Evolutionary conservation across 2,113 vertebrate genomes (phyloP).

Genomic region (Oryctolagus cuniculus): DNA sequence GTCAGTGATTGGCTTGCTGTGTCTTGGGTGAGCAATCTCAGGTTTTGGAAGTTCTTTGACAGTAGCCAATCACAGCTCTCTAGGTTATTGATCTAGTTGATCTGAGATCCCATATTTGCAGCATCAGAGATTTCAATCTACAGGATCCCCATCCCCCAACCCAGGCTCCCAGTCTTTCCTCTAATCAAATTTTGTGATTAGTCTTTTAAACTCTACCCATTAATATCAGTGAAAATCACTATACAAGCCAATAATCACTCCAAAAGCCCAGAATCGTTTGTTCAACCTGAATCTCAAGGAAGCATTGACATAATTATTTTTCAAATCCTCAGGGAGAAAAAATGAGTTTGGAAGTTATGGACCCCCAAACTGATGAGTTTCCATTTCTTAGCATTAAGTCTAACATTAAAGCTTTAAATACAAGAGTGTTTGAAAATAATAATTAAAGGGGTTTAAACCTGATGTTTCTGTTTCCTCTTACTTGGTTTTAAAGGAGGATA

Average conservation of each 20-base stretch:
- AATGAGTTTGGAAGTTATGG: not conserved
- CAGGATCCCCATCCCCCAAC: not conserved
- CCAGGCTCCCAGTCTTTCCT: not conserved
- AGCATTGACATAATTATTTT: not conserved
- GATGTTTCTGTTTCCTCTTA: not conserved
- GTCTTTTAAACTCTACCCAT: not conserved
- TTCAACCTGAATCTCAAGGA: not conserved
- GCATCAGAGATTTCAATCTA: not conserved
- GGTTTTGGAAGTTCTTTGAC: no score
- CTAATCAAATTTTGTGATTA: not conserved
- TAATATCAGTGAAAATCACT: not conserved
- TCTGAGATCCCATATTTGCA: not conserved
- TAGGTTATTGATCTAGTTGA: not conserved
- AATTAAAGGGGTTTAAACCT: not conserved
- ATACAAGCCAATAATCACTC: not conserved
- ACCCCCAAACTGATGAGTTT: not conserved
- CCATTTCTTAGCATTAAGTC: not conserved
- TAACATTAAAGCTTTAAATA: constrained; percentile 1
- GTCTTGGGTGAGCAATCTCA: no score
- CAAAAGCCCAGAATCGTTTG: not conserved
- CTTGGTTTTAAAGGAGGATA: constrained; percentile 44
- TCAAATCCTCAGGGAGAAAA: not conserved
- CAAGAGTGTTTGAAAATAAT: constrained; percentile 27
- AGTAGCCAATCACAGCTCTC: not conserved
- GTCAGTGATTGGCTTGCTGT: no score